These are phyloP conservation scores for Cenopis cana DNA, from an alignment of 2,888 invertebrate genomes.

Conservation along the genomic window DNA sequence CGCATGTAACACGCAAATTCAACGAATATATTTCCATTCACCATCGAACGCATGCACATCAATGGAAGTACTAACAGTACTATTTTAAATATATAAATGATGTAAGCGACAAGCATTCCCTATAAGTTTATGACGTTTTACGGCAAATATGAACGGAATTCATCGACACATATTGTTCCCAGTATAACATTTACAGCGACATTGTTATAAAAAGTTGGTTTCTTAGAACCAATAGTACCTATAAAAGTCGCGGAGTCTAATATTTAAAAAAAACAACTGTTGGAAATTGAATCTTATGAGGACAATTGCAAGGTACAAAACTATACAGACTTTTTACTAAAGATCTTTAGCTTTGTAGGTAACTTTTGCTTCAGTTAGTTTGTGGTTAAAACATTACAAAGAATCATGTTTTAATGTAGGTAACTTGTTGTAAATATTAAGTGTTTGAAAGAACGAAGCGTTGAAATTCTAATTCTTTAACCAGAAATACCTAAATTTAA, in stretches of 20 bases:
- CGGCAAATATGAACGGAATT: not conserved
- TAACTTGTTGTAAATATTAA: not conserved
- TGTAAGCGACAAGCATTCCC: not conserved
- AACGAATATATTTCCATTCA: constrained; percentile 2
- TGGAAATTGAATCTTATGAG: not conserved
- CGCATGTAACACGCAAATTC: not conserved
- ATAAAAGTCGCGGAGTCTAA: not conserved
- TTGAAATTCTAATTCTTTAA: not conserved
- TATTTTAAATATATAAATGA: not conserved
- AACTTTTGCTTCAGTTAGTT: not conserved
- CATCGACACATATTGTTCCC: constrained; percentile 12
- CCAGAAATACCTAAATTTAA: constrained; percentile 8
- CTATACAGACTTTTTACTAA: not conserved
- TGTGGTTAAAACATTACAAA: not conserved
- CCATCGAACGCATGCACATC: not conserved
- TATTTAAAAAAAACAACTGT: not conserved
- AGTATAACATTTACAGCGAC: constrained; percentile 25
- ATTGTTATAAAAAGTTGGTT: constrained; percentile 12
- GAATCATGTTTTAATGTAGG: not conserved
- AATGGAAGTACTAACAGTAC: constrained; percentile 14
- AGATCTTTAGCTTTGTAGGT: not conserved
- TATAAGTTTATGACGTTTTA: not conserved
- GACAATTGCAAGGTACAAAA: not conserved
- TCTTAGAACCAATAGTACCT: constrained; percentile 8
- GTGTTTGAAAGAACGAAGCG: not conserved